phyloP scores from a whole-genome alignment of 2,113 vertebrate species.

The Barnardius zonarius region DNA sequence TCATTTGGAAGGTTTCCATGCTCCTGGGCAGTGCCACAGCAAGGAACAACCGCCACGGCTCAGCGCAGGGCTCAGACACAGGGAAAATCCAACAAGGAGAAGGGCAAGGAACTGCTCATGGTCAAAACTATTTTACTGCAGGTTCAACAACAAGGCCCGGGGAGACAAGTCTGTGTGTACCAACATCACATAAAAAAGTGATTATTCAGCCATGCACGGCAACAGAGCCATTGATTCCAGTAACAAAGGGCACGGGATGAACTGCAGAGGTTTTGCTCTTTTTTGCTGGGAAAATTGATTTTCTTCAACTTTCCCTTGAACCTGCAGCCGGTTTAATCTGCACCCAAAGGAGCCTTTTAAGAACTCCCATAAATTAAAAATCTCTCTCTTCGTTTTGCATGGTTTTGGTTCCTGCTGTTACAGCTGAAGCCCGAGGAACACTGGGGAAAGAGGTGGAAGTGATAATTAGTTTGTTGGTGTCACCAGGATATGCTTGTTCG shows the following conservation, averaged over 20 bases:
- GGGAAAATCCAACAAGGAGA: conserved; percentile 47
- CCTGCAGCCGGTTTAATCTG: conserved; percentile 18
- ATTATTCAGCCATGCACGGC: conserved; percentile 83
- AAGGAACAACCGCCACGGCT: conserved; percentile 46
- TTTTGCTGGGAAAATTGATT: conserved; percentile 79
- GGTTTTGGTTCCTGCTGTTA: conserved; percentile 15
- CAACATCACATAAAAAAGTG: conserved; percentile 77
- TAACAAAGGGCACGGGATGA: conserved; percentile 68
- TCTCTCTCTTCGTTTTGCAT: not conserved
- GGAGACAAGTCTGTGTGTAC: conserved; percentile 73
- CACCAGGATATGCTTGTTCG: not conserved
- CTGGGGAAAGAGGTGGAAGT: not conserved
- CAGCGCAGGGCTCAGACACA: conserved; percentile 32
- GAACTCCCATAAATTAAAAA: conserved; percentile 32
- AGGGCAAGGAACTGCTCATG: conserved; percentile 55
- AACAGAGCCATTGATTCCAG: conserved; percentile 84
- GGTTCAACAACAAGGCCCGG: conserved; percentile 72
- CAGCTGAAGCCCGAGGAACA: not conserved
- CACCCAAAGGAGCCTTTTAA: conserved; percentile 39
- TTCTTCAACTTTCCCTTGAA: conserved; percentile 66
- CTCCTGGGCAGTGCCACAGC: not conserved
- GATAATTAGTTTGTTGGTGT: not conserved
- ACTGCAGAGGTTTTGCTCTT: conserved; percentile 63
- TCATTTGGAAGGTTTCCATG: conserved; percentile 43
- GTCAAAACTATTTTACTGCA: conserved; percentile 47